Conservation (phyloP, 1,140 invertebrate genomes). For the Cepaea nemoralis region DNA sequence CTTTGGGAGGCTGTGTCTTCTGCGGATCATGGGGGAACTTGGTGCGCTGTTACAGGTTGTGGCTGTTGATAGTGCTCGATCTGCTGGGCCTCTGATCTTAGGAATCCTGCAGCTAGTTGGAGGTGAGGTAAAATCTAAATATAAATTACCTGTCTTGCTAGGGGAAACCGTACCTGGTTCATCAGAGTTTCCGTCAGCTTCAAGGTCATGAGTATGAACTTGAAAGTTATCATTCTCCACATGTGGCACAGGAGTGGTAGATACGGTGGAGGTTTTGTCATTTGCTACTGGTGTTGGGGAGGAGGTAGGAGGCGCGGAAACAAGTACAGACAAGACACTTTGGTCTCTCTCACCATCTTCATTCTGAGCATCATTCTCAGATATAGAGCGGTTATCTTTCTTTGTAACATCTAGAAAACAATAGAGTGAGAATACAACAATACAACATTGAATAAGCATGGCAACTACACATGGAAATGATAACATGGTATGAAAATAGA, state of each 20-base stretch:
- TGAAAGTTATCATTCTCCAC: background rate
- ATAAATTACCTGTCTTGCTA: conserved; percentile 47
- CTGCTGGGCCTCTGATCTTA: conserved; percentile 33
- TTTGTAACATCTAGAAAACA: background rate
- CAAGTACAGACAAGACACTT: background rate
- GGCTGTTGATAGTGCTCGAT: background rate
- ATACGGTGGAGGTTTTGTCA: background rate
- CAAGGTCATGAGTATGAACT: background rate
- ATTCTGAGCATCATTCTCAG: background rate
- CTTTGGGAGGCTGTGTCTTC: conserved; percentile 26
- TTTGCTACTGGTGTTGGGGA: background rate
- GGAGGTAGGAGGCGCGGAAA: background rate
- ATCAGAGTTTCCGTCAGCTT: background rate
- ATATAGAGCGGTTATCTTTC: background rate
- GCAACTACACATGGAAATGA: too few species aligned
- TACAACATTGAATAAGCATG: background rate
- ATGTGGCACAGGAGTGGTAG: background rate
- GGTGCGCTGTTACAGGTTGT: conserved; percentile 31
- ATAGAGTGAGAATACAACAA: background rate
- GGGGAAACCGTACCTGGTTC: background rate
- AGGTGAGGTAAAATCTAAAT: conserved; percentile 46
- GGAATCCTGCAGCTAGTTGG: conserved; percentile 42
- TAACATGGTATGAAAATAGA: too few species aligned
- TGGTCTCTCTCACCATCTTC: background rate
- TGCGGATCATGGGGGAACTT: conserved; percentile 31